These are phyloP conservation scores for Oxycera nigricornis DNA, from an alignment of 2,888 invertebrate genomes.

Conservation along the genomic window DNA sequence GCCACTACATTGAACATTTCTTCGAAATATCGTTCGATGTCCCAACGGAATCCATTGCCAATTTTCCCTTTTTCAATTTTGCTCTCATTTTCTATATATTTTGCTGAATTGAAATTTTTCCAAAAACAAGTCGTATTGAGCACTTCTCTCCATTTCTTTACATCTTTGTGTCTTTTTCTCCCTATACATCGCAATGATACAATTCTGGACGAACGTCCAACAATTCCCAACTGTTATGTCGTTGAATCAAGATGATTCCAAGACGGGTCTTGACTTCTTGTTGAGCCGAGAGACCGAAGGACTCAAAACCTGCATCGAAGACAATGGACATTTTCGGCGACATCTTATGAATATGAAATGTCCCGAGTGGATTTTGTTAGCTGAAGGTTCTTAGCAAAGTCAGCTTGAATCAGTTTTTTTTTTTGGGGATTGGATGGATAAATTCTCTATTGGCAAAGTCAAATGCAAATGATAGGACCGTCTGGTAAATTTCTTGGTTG, in stretches of 20 bases:
- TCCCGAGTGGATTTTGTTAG: not conserved
- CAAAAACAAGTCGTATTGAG: no score
- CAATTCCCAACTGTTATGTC: not conserved
- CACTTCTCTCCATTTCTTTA: no score
- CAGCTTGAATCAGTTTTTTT: not conserved
- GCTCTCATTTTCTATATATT: slow-evolving; percentile 2
- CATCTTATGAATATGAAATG: not conserved
- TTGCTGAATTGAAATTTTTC: not conserved
- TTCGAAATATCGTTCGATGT: not conserved
- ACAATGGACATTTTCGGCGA: not conserved
- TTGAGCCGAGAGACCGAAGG: not conserved
- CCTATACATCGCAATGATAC: not conserved
- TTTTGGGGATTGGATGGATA: not conserved
- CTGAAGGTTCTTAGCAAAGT: not conserved
- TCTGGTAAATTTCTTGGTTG: not conserved
- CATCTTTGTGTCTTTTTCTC: not conserved
- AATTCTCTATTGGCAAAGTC: no score
- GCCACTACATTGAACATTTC: not conserved
- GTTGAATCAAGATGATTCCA: not conserved
- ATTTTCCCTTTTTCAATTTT: slow-evolving; percentile 1
- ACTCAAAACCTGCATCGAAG: not conserved
- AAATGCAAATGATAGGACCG: not conserved
- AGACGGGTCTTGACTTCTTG: not conserved
- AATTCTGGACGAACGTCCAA: not conserved
- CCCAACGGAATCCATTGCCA: not conserved